Percentiles rank a stretch among this genome's conserved stretches.
Conservation (phyloP, 2,113 vertebrate genomes). For the Vidua chalybeata region DNA sequence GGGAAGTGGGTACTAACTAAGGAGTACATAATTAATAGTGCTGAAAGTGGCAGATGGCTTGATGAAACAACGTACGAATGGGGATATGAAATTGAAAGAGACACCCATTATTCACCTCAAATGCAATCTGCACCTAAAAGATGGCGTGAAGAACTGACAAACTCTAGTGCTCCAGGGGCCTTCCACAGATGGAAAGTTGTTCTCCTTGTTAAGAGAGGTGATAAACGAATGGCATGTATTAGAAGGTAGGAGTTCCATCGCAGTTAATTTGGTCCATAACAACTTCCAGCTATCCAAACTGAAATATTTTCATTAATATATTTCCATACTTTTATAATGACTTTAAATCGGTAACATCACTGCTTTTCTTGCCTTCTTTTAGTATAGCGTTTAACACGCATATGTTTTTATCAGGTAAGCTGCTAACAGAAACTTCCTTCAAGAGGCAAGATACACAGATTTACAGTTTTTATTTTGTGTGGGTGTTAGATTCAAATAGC, state of each 20-base stretch:
- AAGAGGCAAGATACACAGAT: not conserved
- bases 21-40: conserved; percentile 90
- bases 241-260: conserved; percentile 77
- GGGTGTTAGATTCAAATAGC: not conserved
- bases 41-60: conserved; percentile 88
- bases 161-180: conserved; percentile 78
- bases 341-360: not conserved
- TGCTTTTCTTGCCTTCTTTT: not conserved
- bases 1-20: conserved; percentile 96
- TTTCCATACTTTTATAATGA: not conserved
- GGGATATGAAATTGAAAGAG: conserved; percentile 82
- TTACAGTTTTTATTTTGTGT: not conserved
- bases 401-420: not conserved
- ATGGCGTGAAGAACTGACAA: conserved; percentile 80
- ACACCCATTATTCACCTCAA: conserved; percentile 77
- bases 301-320: not conserved
- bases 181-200: conserved; percentile 93
- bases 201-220: conserved; percentile 73
- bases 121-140: conserved; percentile 84
- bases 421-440: not conserved
- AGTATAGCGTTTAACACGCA: fast-evolving
- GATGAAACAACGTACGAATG: conserved; percentile 88
- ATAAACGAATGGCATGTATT: conserved; percentile 79
- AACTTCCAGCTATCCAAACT: not conserved
- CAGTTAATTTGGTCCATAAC: not conserved